Conservation (phyloP, 2,113 vertebrate species). For the Siniperca knerii region DNA sequence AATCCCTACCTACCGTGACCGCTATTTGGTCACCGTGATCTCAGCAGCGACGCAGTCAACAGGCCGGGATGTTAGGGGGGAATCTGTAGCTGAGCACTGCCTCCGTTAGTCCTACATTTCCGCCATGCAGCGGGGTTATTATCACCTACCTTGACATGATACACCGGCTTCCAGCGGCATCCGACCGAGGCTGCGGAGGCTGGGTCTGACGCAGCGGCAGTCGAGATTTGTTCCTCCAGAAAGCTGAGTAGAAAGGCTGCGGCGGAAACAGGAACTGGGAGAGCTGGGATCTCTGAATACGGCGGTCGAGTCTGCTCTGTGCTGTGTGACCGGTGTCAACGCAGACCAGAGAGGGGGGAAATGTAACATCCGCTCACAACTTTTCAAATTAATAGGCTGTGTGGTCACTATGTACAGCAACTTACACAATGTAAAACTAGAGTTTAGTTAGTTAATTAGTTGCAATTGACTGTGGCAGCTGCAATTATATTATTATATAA, state of each 20-base stretch:
- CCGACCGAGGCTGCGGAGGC: conserved; percentile 60
- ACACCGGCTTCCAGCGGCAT: conserved; percentile 66
- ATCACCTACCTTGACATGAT: conserved; percentile 69
- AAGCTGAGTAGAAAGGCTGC: conserved; percentile 61
- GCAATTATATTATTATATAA: not conserved
- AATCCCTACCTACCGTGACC: conserved; percentile 49
- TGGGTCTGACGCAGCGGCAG: conserved; percentile 55
- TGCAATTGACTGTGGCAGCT: not conserved
- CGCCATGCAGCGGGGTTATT: conserved; percentile 34
- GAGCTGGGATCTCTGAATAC: conserved; percentile 60
- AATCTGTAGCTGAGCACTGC: conserved; percentile 22
- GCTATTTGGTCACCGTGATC: conserved; percentile 68
- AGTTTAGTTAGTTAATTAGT: not conserved
- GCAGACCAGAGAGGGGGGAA: not conserved
- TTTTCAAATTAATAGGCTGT: conserved; percentile 60
- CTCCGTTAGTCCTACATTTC: conserved; percentile 30
- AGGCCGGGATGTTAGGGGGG: conserved; percentile 77
- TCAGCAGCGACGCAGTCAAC: conserved; percentile 80
- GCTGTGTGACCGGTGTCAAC: conserved; percentile 73
- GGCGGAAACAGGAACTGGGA: conserved; percentile 80
- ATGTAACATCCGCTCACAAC: conserved; percentile 23
- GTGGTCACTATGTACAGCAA: not conserved
- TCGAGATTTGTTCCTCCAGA: conserved; percentile 49
- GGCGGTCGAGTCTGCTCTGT: conserved; percentile 69
- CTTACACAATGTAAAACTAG: not conserved